phyloP scores from a whole-genome alignment of 2,113 vertebrate genomes.

The Arothron firmamentum region DNA sequence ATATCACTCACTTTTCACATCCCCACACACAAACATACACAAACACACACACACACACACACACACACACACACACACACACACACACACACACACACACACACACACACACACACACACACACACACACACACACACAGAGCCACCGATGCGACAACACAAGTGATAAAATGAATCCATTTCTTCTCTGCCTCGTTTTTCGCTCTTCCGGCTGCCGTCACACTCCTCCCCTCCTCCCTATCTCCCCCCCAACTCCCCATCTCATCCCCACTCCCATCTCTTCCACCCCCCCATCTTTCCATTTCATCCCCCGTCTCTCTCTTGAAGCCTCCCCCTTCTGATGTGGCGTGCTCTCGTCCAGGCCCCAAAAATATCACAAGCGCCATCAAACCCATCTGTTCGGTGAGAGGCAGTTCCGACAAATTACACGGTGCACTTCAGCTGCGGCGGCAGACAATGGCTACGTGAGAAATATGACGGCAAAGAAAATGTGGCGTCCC shows the following conservation, averaged over 20 bases:
- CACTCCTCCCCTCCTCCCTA: constrained; percentile 27
- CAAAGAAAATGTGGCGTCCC: not conserved
- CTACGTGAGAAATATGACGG: not conserved
- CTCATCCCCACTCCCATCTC: constrained; percentile 44
- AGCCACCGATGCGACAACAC: constrained; percentile 70
- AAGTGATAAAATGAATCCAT: constrained; percentile 64
- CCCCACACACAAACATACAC: no score
- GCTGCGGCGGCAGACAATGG: constrained; percentile 6
- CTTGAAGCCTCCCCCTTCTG: constrained; percentile 15
- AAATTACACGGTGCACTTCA: constrained; percentile 54
- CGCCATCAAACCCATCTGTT: constrained; percentile 54
- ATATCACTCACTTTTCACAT: no score
- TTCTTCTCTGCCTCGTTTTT: constrained; percentile 41
- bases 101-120: constrained; percentile 22
- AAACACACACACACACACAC: constrained; percentile 13
- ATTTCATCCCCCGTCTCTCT: constrained; percentile 46
- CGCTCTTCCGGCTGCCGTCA: constrained; percentile 35
- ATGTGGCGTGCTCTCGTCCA: constrained; percentile 31
- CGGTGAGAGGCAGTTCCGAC: constrained; percentile 37
- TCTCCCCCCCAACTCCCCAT: constrained; percentile 33
- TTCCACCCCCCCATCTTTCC: constrained; percentile 32
- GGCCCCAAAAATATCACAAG: constrained; percentile 50
- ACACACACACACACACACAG: constrained; percentile 54
- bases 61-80: constrained; percentile 51
- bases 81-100: not conserved